Evolutionary conservation across 2,888 invertebrate species (phyloP).

Genomic region (Encarsia formosa): DNA sequence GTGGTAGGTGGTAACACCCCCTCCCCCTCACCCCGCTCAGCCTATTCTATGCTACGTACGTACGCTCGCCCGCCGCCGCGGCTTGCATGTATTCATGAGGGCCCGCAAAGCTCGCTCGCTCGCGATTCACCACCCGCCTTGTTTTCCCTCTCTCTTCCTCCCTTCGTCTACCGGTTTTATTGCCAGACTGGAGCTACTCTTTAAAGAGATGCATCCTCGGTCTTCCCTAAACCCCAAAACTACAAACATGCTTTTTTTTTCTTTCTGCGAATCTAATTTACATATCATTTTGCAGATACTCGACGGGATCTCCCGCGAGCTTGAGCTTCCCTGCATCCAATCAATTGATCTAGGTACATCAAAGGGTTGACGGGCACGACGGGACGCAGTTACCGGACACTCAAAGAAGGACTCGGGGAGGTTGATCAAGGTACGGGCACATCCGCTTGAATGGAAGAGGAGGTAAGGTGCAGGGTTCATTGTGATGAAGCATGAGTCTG

Average conservation of each 20-base stretch:
- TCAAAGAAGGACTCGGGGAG: no score
- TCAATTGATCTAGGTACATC: no score
- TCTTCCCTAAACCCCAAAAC: no score
- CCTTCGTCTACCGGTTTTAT: slow-evolving; percentile 14
- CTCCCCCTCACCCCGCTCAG: slow-evolving; percentile 29
- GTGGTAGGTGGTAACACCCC: slow-evolving; percentile 29
- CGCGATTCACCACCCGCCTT: slow-evolving; percentile 19
- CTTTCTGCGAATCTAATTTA: no score
- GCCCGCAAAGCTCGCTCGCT: background rate
- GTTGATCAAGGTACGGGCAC: slow-evolving; percentile 32
- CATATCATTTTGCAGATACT: no score
- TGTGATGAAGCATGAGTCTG: slow-evolving; percentile 51
- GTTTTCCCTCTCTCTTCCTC: slow-evolving; percentile 24
- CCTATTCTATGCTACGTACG: slow-evolving; percentile 18
- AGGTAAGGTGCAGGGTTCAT: slow-evolving; percentile 37
- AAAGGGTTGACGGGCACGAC: no score
- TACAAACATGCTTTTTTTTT: no score
- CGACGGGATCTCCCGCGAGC: no score
- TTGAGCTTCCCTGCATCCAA: no score
- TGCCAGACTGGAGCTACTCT: slow-evolving; percentile 8
- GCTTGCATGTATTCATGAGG: slow-evolving; percentile 43
- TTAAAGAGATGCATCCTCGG: no score
- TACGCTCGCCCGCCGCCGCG: slow-evolving; percentile 31
- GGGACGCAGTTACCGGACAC: no score
- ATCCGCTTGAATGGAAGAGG: slow-evolving; percentile 40